phyloP scores from a whole-genome alignment of 2,797 vertebrate genomes.

The Trachurus trachurus region DNA sequence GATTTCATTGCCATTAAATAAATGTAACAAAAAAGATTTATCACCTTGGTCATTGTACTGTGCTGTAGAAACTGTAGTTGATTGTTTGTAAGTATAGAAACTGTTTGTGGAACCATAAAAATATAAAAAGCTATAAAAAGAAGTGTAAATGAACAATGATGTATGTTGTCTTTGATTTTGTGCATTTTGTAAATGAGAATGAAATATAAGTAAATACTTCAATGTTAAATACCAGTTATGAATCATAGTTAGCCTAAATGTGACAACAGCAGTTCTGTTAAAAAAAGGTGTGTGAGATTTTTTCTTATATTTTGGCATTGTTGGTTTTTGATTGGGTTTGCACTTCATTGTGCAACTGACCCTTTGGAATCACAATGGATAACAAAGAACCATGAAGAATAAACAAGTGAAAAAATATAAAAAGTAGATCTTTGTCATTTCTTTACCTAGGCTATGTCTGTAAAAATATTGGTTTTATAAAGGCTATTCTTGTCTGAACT shows the following conservation, averaged over 20 bases:
- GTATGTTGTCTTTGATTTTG: constrained; percentile 87
- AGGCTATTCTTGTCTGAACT: neutral
- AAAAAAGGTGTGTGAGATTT: constrained; percentile 81
- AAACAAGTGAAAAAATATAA: constrained; percentile 77
- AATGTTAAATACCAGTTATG: constrained; percentile 82
- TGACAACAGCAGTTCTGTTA: constrained; percentile 82
- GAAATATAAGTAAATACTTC: constrained; percentile 80
- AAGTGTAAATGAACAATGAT: constrained; percentile 85
- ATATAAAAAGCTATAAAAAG: constrained; percentile 69
- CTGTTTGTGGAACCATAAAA: constrained; percentile 86
- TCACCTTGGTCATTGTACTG: constrained; percentile 88
- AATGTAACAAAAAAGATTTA: constrained; percentile 81
- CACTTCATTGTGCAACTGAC: constrained; percentile 68
- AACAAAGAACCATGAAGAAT: constrained; percentile 81
- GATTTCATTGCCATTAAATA: constrained; percentile 83
- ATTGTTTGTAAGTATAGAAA: constrained; percentile 90
- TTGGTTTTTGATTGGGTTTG: constrained; percentile 70
- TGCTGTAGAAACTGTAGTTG: constrained; percentile 93
- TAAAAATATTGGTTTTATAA: neutral
- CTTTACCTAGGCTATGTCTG: constrained; percentile 1
- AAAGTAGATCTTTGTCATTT: constrained; percentile 35
- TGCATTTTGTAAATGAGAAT: constrained; percentile 88
- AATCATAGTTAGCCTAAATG: constrained; percentile 83
- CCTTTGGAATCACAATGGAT: constrained; percentile 75
- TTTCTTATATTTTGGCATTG: constrained; percentile 77